A percentile compares a stretch with the other conserved stretches of the same genome.
These are phyloP conservation scores for Melinaea marsaeus DNA, from an alignment of 2,888 invertebrate genomes.

Conservation along the genomic window DNA sequence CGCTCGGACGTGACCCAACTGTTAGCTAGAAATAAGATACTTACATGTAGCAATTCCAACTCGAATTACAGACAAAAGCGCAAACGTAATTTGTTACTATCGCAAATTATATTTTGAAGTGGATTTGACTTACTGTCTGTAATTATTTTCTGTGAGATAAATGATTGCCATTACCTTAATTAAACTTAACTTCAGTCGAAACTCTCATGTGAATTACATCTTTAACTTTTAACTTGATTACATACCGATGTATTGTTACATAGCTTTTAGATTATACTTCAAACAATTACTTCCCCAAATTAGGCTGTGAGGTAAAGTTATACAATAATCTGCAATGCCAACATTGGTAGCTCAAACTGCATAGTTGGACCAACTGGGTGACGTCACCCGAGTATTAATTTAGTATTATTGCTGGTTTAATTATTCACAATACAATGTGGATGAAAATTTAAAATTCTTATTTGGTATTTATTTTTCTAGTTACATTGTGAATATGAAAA, in stretches of 20 bases:
- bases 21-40: constrained; percentile 29
- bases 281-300: constrained; percentile 1
- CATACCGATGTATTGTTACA: not conserved
- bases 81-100: constrained; percentile 19
- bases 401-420: too few relatives aligned
- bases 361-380: constrained; percentile 22
- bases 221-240: constrained; percentile 1
- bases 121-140: not conserved
- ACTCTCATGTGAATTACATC: not conserved
- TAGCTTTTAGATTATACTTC: constrained; percentile 3
- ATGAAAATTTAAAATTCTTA: too few relatives aligned
- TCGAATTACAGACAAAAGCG: constrained; percentile 22
- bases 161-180: constrained; percentile 5
- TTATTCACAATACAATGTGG: too few relatives aligned
- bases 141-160: not conserved
- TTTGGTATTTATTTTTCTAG: too few relatives aligned
- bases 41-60: constrained; percentile 26
- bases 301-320: constrained; percentile 18
- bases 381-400: constrained; percentile 14
- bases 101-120: not conserved
- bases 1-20: constrained; percentile 38
- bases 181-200: not conserved
- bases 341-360: constrained; percentile 22
- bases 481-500: too few relatives aligned
- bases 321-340: constrained; percentile 18